Percentiles rank a stretch among this genome's conserved stretches.
phyloP scores from a whole-genome alignment of 2,888 invertebrate species.

The Aphelenchoides bicaudatus region DNA sequence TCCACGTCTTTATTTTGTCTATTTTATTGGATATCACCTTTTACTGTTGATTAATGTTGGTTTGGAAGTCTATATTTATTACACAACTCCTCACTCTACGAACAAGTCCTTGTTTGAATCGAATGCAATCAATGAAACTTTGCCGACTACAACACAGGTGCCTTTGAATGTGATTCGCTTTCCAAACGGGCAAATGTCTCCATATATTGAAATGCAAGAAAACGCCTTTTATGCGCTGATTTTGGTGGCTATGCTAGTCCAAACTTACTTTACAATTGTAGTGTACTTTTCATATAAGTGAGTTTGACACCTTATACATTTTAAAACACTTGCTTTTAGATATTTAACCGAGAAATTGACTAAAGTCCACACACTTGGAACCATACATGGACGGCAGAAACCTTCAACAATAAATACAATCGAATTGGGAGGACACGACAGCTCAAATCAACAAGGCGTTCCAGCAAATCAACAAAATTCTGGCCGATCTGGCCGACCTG shows the following conservation, averaged over 20 bases:
- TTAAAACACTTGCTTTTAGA: too few relatives aligned
- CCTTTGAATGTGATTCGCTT: background rate
- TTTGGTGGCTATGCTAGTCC: background rate
- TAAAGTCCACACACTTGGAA: too few relatives aligned
- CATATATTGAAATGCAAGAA: slow-evolving; percentile 3
- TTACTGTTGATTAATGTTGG: background rate
- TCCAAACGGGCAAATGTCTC: slow-evolving; percentile 5
- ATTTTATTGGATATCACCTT: background rate
- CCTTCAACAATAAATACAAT: too few relatives aligned
- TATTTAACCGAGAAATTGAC: too few relatives aligned
- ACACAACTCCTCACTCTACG: slow-evolving; percentile 3
- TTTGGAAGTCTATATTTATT: background rate
- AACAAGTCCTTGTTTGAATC: too few relatives aligned
- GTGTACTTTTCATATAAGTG: background rate
- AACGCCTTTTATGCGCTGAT: slow-evolving; percentile 1
- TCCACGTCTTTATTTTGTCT: background rate
- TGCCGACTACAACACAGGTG: background rate
- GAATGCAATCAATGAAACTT: too few relatives aligned
- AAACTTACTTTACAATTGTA: slow-evolving; percentile 8
- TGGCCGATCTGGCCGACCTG: too few relatives aligned
- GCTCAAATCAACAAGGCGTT: too few relatives aligned
- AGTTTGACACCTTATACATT: background rate
- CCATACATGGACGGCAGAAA: too few relatives aligned
- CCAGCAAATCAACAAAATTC: too few relatives aligned
- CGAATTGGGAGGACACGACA: too few relatives aligned